Percentiles rank a stretch among this genome's conserved stretches.
These are phyloP conservation scores for Lordiphosa stackelbergi DNA, from an alignment of 1,140 invertebrate genomes.

Conservation along the genomic window DNA sequence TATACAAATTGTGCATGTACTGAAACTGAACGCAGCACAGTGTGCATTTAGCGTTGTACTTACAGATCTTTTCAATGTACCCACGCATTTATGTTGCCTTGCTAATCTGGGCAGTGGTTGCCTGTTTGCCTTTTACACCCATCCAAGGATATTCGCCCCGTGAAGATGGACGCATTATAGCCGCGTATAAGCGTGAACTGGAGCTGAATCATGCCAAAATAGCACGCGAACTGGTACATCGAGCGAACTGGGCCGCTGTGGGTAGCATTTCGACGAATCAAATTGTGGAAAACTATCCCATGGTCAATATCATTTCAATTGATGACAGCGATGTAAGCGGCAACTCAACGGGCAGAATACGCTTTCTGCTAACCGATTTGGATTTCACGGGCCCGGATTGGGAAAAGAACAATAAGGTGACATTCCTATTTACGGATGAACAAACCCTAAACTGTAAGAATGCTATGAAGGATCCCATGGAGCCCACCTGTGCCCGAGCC, in stretches of 20 bases:
- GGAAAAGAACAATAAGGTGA: conserved; percentile 80
- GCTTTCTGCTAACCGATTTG: conserved; percentile 86
- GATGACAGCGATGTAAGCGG: conserved; percentile 82
- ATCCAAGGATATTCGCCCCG: conserved; percentile 43
- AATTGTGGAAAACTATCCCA: conserved; percentile 83
- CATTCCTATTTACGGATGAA: conserved; percentile 83
- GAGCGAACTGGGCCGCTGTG: conserved; percentile 84
- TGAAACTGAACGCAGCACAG: not conserved
- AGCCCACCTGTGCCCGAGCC: conserved; percentile 87
- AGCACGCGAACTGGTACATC: conserved; percentile 77
- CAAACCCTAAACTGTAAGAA: conserved; percentile 83
- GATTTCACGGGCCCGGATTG: conserved; percentile 87
- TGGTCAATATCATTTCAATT: conserved; percentile 85
- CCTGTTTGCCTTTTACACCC: conserved; percentile 7
- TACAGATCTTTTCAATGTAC: conserved; percentile 21
- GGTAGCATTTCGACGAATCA: conserved; percentile 84
- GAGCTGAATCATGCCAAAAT: conserved; percentile 71
- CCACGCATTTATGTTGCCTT: not conserved
- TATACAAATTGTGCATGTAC: not conserved
- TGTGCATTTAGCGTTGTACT: not conserved
- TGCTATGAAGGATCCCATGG: conserved; percentile 85
- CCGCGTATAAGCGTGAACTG: conserved; percentile 26
- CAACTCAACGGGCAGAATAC: conserved; percentile 86
- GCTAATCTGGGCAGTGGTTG: conserved; percentile 30
- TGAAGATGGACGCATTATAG: conserved; percentile 48